Base-by-base conservation (phyloP, 1,140 invertebrate species). In the Whitmania pigra region DNA sequence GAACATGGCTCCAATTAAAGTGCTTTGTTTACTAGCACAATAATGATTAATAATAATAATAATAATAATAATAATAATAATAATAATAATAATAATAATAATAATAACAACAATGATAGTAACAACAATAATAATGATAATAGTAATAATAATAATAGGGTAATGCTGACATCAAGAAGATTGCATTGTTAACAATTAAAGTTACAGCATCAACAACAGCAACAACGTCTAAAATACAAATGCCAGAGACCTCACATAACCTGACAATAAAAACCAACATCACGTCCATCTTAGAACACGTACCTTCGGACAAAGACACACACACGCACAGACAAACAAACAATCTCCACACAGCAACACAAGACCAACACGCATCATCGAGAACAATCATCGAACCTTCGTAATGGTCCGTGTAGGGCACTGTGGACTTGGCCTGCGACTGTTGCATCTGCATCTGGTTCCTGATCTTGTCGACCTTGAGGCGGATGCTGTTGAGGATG, bases 381-480 rank as follows among this genome's bases (percentile, higher is more conserved):
- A 17, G 9, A 53, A 4, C 69, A 67, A 20, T 15, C 7, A 22
- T 11, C 60, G 40, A 40, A 72, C 71, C 71, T 36, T 63, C 25
- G 53, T 67, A 72, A 43, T 72, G 71, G 43, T 72, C 71, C 18
- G 54, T 29, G 27, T 25, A 72, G 22, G 49, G 36, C 17, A 63
- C 60, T 22, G 40, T 7, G 22, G 71, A 53, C 36, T 72, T 36
- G 13, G 40, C 36, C 25, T 40, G 27, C 25, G 60, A 43, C 40
- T 63, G 60, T 11, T 72, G 57, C 66, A 67, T 22, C 20, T 63
- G 40, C 57, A 67, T 17, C 60, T 67, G 57, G 20, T 63, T 63
- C 29, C 57, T 72, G 36, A 72, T 72, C 9, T 27, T 6, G 0
- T 72, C 71, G 36, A 72, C 57, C 60, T 72, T 66, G 31, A n/a